Base-by-base conservation (phyloP, 1,140 invertebrate genomes). In the Reticulitermes speratus region DNA sequence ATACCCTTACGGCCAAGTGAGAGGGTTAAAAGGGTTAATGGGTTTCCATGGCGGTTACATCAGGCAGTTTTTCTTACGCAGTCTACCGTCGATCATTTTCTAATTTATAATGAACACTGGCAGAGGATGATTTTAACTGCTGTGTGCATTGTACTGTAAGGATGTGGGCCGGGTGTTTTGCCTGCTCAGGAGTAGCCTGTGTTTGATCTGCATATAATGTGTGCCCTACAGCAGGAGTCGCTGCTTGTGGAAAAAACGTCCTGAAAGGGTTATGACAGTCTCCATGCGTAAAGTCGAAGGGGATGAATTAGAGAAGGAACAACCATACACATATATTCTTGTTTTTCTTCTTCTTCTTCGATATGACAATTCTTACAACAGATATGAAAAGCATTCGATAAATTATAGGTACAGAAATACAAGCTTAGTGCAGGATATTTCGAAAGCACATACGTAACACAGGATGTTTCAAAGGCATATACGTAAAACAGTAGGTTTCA, bases 21-120 rank as follows among this genome's bases (percentile, higher is more conserved):
- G n/a, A 25, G 52, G 65, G 65, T 75, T 75, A 75, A 75, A 75
- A 75, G 65, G 65, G 65, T 75, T 75, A 75, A 75, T 75, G 65
- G 65, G 25, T 30, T 30, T 75, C n/a, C n/a, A 14, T 14, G 65
- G n/a, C 65, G 25, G 65, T 75, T 75, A 30, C n/a, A 30, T 30
- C 25, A 75, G 65, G 65, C n/a, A 7, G 25, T 25, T n/a, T 30
- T 75, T 30, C 65, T 30, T 75, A 30, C n/a, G 25, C 65, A 7
- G 21, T 25, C 59, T 7, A 65, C 59, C 59, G n/a, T 30, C 65
- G 30, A 75, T 75, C 65, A 75, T 75, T 30, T 75, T 30, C 65
- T 75, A 75, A 75, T 75, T 75, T 75, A 75, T 75, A 75, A 30
- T 7, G 25, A 75, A 14, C 25, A 30, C 14, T 30, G 65, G 65